phyloP scores from a whole-genome alignment of 2,888 invertebrate genomes.

The Coecobrya sp. region DNA sequence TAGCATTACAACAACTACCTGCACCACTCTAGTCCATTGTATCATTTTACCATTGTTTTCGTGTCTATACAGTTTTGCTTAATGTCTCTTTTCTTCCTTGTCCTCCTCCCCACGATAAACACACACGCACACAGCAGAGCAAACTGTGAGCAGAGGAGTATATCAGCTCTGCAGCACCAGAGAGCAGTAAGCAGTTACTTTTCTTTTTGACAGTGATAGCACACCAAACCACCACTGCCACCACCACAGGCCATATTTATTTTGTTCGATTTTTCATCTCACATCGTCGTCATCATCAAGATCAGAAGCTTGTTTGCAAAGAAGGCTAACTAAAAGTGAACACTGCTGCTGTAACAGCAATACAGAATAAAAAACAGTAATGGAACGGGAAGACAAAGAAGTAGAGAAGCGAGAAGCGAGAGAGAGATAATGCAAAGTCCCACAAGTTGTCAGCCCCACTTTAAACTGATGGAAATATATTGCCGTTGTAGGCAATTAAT shows the following conservation, averaged over 20 bases:
- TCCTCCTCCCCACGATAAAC: neutral
- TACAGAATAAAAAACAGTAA: conserved; percentile 24
- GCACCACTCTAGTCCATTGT: neutral
- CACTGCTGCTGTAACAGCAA: conserved; percentile 32
- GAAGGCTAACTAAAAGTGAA: conserved; percentile 68
- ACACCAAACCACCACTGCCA: conserved; percentile 46
- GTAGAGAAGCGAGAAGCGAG: conserved; percentile 21
- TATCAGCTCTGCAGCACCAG: neutral
- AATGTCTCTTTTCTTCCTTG: conserved; percentile 29
- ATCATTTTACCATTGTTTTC: conserved; percentile 12
- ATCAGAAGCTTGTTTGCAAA: conserved; percentile 73
- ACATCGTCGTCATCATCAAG: conserved; percentile 42
- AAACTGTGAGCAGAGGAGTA: neutral
- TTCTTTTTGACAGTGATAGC: conserved; percentile 72
- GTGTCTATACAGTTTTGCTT: conserved; percentile 22
- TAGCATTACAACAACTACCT: neutral
- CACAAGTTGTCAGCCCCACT: conserved; percentile 80
- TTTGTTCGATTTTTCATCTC: conserved; percentile 56
- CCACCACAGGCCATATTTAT: conserved; percentile 58
- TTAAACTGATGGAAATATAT: conserved; percentile 81
- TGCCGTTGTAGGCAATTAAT: conserved; percentile 79
- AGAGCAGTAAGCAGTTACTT: conserved; percentile 43
- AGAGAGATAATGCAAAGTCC: conserved; percentile 74
- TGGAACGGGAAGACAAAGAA: conserved; percentile 33
- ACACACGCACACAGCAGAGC: neutral